A percentile compares a stretch with the other conserved stretches of the same genome.
Conservation (phyloP, 2,888 invertebrate genomes). For the Acleris holmiana region DNA sequence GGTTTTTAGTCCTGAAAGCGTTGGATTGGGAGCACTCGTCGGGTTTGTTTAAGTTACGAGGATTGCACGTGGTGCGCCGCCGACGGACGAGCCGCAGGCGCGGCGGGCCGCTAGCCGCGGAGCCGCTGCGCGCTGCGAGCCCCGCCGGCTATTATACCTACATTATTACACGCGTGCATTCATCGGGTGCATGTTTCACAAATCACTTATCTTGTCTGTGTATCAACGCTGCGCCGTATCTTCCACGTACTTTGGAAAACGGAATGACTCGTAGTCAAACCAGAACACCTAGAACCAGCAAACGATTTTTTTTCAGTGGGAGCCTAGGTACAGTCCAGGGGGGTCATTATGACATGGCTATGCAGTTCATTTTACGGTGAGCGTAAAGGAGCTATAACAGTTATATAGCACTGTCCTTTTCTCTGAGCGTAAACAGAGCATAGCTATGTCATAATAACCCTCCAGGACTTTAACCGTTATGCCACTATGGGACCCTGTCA, state of each 20-base stretch:
- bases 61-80: conserved; percentile 56
- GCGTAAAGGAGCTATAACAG: too few relatives aligned
- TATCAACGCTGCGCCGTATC: conserved; percentile 14
- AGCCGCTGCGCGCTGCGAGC: conserved; percentile 47
- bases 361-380: too few relatives aligned
- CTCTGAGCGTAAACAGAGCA: too few relatives aligned
- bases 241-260: conserved; percentile 6
- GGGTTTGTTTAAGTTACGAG: conserved; percentile 76
- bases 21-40: conserved; percentile 57
- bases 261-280: conserved; percentile 1
- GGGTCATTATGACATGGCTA: too few relatives aligned
- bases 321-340: too few relatives aligned
- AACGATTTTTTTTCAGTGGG: too few relatives aligned
- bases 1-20: conserved; percentile 69
- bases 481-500: too few relatives aligned
- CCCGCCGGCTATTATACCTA: conserved; percentile 19
- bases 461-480: too few relatives aligned
- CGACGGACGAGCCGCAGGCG: conserved; percentile 72
- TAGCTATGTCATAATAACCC: too few relatives aligned
- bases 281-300: too few relatives aligned
- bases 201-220: conserved; percentile 31
- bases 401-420: too few relatives aligned
- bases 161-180: conserved; percentile 23
- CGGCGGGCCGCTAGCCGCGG: conserved; percentile 57
- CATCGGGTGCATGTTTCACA: conserved; percentile 28